A percentile compares a stretch with the other conserved stretches of the same genome.
Conservation (phyloP, 2,888 invertebrate genomes). For the Alitta virens region DNA sequence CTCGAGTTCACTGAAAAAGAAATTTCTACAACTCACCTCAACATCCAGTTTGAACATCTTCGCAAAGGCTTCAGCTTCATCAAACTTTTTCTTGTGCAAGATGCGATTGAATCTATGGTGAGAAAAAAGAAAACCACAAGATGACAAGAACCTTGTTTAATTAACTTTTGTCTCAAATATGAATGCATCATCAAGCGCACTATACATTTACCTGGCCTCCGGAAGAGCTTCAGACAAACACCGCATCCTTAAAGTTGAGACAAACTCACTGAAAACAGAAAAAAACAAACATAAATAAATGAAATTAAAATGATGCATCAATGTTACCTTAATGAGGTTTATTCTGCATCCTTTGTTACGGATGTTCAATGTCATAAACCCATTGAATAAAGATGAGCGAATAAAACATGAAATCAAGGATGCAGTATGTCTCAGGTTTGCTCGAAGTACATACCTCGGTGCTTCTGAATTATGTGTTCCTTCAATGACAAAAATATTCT, state of each 20-base stretch:
- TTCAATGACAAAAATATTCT: constrained; percentile 10
- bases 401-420: too few relatives aligned
- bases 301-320: too few relatives aligned
- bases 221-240: constrained; percentile 46
- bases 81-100: constrained; percentile 46
- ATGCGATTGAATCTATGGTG: constrained; percentile 35
- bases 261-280: background rate
- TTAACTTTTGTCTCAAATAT: background rate
- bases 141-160: background rate
- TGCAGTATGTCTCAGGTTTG: too few relatives aligned
- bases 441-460: too few relatives aligned
- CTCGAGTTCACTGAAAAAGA: too few relatives aligned
- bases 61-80: constrained; percentile 48
- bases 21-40: constrained; percentile 34
- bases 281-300: too few relatives aligned
- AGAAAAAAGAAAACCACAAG: constrained; percentile 25
- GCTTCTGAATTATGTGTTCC: background rate
- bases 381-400: too few relatives aligned
- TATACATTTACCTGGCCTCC: constrained; percentile 37
- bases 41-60: constrained; percentile 40
- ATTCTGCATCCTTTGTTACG: too few relatives aligned
- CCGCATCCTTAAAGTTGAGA: constrained; percentile 38
- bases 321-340: too few relatives aligned
- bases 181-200: background rate
- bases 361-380: too few relatives aligned